Percentiles rank a stretch among this genome's conserved stretches.
These are phyloP conservation scores for Chrysoperla carnea DNA, from an alignment of 1,140 invertebrate species.

Conservation along the genomic window DNA sequence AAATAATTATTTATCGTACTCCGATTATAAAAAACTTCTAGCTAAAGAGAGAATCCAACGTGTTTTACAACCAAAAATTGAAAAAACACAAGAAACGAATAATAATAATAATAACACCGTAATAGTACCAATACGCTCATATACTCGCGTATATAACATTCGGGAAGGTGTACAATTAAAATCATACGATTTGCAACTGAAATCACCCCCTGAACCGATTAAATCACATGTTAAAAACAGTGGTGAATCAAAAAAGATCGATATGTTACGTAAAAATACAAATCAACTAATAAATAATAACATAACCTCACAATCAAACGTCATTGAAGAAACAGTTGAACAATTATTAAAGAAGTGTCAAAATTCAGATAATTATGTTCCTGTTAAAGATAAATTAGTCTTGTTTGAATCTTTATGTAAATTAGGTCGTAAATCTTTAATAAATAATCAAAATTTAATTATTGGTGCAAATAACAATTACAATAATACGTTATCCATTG, in stretches of 20 bases:
- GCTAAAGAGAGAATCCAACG: no score
- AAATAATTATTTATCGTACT: no score
- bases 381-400: conserved; percentile 37
- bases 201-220: background rate
- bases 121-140: background rate
- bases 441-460: conserved; percentile 29
- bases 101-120: no score
- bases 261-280: no score
- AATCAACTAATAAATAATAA: no score
- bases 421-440: conserved; percentile 27
- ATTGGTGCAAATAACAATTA: conserved; percentile 16
- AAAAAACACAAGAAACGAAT: no score
- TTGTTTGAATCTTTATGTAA: conserved; percentile 37
- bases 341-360: conserved; percentile 32
- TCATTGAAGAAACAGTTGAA: conserved; percentile 17
- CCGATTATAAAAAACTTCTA: no score
- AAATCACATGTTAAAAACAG: no score
- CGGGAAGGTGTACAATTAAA: background rate
- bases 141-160: background rate
- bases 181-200: background rate
- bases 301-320: no score
- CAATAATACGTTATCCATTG: conserved; percentile 13
- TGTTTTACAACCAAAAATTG: no score
- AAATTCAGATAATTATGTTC: conserved; percentile 36
- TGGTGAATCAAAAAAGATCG: no score